Percentiles rank a stretch among this genome's conserved stretches.
phyloP scores from a whole-genome alignment of 64 coral and sea anemone genomes.

The Astreopora myriophthalma region DNA sequence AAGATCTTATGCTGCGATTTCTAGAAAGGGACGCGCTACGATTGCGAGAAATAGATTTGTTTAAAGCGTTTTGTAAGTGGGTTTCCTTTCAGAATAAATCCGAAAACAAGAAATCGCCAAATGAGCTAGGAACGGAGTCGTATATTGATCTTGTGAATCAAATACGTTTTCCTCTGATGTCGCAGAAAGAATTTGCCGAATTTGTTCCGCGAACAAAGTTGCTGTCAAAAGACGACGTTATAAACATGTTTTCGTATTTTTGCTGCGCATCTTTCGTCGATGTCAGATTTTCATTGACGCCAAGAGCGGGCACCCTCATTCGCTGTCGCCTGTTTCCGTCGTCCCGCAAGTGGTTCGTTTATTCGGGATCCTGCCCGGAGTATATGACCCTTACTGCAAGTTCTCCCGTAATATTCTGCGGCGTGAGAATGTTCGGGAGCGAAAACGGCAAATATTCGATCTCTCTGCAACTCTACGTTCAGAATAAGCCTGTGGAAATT shows the following conservation, averaged over 20 bases:
- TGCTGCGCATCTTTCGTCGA: not conserved
- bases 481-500: not conserved
- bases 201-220: conserved; percentile 53
- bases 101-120: not conserved
- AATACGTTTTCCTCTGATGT: conserved; percentile 86
- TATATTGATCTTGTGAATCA: conserved; percentile 19
- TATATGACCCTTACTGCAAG: conserved; percentile 57
- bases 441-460: conserved; percentile 53
- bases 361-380: conserved; percentile 71
- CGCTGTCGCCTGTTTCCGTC: conserved; percentile 45
- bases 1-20: conserved; percentile 31
- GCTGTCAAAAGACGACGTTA: conserved; percentile 58
- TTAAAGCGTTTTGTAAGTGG: conserved; percentile 63
- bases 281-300: conserved; percentile 38
- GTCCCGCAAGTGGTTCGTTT: conserved; percentile 62
- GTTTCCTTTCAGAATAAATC: not conserved
- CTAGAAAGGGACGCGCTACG: conserved; percentile 34
- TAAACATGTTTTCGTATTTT: conserved; percentile 62
- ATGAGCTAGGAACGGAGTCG: not conserved
- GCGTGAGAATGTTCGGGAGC: conserved; percentile 75
- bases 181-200: conserved; percentile 55
- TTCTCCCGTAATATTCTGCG: conserved; percentile 50
- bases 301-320: conserved; percentile 48
- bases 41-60: conserved; percentile 53
- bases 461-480: conserved; percentile 32